phyloP scores from a whole-genome alignment of 2,888 invertebrate genomes.

The Spilosoma lubricipeda region DNA sequence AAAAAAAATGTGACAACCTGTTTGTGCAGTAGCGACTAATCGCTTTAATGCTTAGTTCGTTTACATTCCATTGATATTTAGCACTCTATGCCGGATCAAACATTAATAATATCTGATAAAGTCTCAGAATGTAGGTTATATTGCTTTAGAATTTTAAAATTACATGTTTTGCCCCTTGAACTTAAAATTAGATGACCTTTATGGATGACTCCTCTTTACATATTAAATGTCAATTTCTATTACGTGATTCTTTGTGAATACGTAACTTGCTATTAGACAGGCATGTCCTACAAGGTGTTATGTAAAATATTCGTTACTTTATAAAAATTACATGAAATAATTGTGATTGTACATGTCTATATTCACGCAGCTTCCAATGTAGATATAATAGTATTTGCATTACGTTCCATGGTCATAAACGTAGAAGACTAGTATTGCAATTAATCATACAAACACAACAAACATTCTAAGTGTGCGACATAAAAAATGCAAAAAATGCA shows the following conservation, averaged over 20 bases:
- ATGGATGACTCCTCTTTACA: conserved; percentile 38
- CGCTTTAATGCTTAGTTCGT: conserved; percentile 5
- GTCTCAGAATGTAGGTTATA: conserved; percentile 11
- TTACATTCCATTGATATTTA: conserved; percentile 13
- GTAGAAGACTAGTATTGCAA: conserved; percentile 16
- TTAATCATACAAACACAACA: conserved; percentile 34
- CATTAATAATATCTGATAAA: conserved; percentile 10
- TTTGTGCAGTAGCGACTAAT: conserved; percentile 19
- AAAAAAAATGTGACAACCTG: conserved; percentile 36
- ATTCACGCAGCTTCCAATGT: conserved; percentile 14
- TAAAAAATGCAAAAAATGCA: conserved; percentile 19
- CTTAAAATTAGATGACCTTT: conserved; percentile 56
- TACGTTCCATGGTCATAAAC: conserved; percentile 19
- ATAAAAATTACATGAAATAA: conserved; percentile 38
- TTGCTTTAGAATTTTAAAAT: conserved; percentile 18
- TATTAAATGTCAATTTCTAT: conserved; percentile 51
- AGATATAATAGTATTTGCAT: conserved; percentile 22
- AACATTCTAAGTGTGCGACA: conserved; percentile 24
- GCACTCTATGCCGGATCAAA: neutral
- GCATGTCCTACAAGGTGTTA: conserved; percentile 41
- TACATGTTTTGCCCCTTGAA: conserved; percentile 53
- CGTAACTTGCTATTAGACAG: conserved; percentile 45
- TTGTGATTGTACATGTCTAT: conserved; percentile 15
- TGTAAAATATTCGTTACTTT: conserved; percentile 40
- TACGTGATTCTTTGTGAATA: conserved; percentile 47